A percentile compares a stretch with the other conserved stretches of the same genome.
Conservation (phyloP, 2,113 vertebrate genomes). For the Zootoca vivipara region DNA sequence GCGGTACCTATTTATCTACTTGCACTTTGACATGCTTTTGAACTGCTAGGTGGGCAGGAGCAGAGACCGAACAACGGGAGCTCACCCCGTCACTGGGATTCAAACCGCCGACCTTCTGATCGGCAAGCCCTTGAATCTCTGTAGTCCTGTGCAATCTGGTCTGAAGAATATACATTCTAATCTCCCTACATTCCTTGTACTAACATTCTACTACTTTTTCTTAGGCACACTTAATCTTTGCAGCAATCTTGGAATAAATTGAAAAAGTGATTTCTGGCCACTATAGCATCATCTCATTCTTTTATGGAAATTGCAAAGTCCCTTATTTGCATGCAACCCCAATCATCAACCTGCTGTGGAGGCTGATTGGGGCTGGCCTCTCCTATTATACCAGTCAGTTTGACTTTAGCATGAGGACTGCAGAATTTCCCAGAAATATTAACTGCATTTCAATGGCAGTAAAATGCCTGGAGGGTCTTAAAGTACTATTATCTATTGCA, state of each 20-base stretch:
- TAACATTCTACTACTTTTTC: background rate
- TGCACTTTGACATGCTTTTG: too few species aligned
- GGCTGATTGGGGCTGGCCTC: background rate
- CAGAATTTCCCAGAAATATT: background rate
- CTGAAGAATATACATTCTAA: background rate
- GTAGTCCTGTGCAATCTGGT: background rate
- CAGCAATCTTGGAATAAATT: background rate
- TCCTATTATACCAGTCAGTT: slow-evolving; percentile 1
- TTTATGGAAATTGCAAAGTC: background rate
- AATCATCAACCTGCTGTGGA: background rate
- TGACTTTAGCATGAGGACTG: slow-evolving; percentile 3
- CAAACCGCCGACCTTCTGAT: too few species aligned
- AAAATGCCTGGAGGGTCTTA: background rate
- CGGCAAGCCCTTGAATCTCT: background rate
- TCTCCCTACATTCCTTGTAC: background rate
- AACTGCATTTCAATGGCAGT: background rate
- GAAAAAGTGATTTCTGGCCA: background rate
- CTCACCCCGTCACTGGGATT: too few species aligned
- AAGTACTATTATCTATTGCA: background rate
- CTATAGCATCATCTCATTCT: background rate
- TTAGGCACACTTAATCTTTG: background rate
- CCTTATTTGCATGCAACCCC: slow-evolving; percentile 17
- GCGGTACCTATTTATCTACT: too few species aligned
- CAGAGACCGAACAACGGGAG: too few species aligned
- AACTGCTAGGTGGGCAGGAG: too few species aligned